Base-by-base conservation (phyloP, 64 coral and sea anemone genomes). In the Trachythela sp. region DNA sequence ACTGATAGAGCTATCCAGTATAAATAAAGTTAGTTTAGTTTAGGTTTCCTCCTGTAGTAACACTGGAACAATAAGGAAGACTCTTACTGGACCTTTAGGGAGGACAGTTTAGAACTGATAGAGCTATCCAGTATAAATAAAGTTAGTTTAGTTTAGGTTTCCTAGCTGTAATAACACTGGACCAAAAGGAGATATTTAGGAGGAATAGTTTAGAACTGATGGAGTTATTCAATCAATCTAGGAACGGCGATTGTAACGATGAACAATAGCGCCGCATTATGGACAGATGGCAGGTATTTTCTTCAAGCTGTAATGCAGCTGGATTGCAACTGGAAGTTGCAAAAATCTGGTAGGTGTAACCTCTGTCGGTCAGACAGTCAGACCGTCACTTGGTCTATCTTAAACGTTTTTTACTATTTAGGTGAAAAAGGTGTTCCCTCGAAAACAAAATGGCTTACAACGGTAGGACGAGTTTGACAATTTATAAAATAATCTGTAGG, bases 261-360 rank as follows among this genome's bases (percentile, higher is more conserved):
- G 27, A 36, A 38, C 9, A 92, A n/a, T n/a, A n/a, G 87, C 26
- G 95, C 95, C 56, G 92, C 95, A 7, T 38, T 97, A 37, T 97
- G 95, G 95, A 97, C 95, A 38, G 95, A 97, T 86, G 95, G 95
- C 18, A 54, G 95, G 39, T 97, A 97, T 60, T 97, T 97, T 54
- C 48, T 97, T 24, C 95, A 97, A 50, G 95, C 92, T 3, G 86
- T 94, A 14, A 94, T 94, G 92, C 92, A 97, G 40, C 83, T 97
- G 27, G 95, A 97, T 40, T 97, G 95, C 43, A 97, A 97, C 72
- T 97, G 95, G 95, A 92, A 72, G 37, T 31, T 97, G 24, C 92
- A 94, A 59, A 94, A 89, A 27, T 89, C 91, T 51, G 92, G 95
- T 97, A 84, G 30, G 0, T 0, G 9, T 22, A 50, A 24, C 4